Evolutionary conservation across 53 echinoderm and acorn worm genomes (phyloP).

Genomic region (Holothuria leucospilota): DNA sequence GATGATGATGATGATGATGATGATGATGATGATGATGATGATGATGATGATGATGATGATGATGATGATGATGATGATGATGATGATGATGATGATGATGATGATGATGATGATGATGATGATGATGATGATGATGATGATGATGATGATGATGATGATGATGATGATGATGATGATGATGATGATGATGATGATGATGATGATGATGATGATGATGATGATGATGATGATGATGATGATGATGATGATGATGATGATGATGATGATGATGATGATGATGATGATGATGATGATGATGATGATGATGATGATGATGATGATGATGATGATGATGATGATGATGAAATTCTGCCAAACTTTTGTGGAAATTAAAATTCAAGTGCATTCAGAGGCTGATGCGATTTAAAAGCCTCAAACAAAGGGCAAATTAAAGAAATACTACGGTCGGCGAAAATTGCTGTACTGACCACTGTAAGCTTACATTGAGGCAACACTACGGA

Average conservation of each 20-base stretch:
- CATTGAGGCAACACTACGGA: no score
- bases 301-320: slow-evolving; percentile 28
- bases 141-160: slow-evolving; percentile 10
- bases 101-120: slow-evolving; percentile 39
- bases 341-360: no score
- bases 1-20: neutral
- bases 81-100: slow-evolving; percentile 27
- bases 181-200: slow-evolving; percentile 40
- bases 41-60: neutral
- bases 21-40: neutral
- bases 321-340: slow-evolving; percentile 29
- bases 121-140: slow-evolving; percentile 13
- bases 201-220: slow-evolving; percentile 28
- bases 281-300: slow-evolving; percentile 18
- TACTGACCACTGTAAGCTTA: no score
- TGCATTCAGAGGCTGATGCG: no score
- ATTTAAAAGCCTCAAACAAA: no score
- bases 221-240: neutral
- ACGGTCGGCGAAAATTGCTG: no score
- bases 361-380: no score
- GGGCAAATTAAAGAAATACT: no score
- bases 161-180: slow-evolving; percentile 12
- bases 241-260: neutral
- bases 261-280: slow-evolving; percentile 16
- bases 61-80: slow-evolving; percentile 16